phyloP scores from a whole-genome alignment of 2,888 invertebrate genomes.

The Eurytoma adleriae region DNA sequence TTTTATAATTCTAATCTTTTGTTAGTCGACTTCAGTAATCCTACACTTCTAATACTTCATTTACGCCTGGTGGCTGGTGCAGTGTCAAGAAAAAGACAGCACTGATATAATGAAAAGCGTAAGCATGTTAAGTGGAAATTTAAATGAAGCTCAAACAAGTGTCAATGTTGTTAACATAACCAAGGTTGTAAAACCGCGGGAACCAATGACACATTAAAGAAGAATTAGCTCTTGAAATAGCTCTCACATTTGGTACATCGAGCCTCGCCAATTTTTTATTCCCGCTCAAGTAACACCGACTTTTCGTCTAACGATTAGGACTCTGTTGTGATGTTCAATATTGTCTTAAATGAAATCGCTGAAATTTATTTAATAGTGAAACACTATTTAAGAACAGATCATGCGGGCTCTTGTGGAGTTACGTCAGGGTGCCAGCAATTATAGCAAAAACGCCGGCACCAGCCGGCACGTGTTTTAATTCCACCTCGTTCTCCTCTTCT shows the following conservation, averaged over 20 bases:
- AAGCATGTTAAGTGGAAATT: too few relatives aligned
- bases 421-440: neutral
- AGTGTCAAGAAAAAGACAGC: too few relatives aligned
- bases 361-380: too few relatives aligned
- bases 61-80: neutral
- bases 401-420: neutral
- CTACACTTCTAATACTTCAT: slow-evolving; percentile 43
- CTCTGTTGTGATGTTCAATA: too few relatives aligned
- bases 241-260: neutral
- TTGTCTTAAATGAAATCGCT: too few relatives aligned
- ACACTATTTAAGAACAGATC: neutral
- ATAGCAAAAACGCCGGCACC: neutral
- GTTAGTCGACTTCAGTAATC: slow-evolving; percentile 36
- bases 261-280: too few relatives aligned
- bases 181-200: neutral
- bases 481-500: slow-evolving; percentile 23
- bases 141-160: too few relatives aligned
- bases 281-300: neutral
- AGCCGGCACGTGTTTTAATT: neutral
- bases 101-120: too few relatives aligned
- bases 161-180: neutral
- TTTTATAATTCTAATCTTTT: slow-evolving; percentile 24
- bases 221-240: neutral
- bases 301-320: neutral
- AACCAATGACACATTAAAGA: neutral